Evolutionary conservation across 35 echinoderm and acorn worm genomes (phyloP).

Genomic region (Amphiura filiformis): DNA sequence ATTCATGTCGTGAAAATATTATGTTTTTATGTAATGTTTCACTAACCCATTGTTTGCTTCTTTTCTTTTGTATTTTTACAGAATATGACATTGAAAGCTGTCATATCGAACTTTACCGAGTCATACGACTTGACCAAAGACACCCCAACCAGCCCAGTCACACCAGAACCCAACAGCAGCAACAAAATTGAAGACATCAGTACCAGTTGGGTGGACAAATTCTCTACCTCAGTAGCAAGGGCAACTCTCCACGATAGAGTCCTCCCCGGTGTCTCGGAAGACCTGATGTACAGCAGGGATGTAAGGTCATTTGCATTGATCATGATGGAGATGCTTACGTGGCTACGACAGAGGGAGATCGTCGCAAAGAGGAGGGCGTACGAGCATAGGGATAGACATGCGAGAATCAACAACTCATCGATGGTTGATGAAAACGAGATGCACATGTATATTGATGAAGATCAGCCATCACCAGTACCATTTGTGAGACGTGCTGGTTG

Average conservation of each 20-base stretch:
- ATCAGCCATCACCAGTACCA: not conserved
- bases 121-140: conserved; percentile 59
- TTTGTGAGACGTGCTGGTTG: not conserved
- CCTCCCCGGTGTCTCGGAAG: conserved; percentile 15
- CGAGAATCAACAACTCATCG: not conserved
- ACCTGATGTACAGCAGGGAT: conserved; percentile 48
- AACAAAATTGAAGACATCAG: not conserved
- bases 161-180: not conserved
- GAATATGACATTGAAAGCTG: conserved; percentile 64
- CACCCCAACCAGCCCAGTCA: conserved; percentile 1
- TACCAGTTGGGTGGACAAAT: not conserved
- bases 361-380: not conserved
- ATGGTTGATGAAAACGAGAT: not conserved
- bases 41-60: not conserved
- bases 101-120: conserved; percentile 73
- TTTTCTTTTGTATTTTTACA: conserved; percentile 26
- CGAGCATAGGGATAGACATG: not conserved
- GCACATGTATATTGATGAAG: conserved; percentile 2
- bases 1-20: no score
- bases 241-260: conserved; percentile 44
- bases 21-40: not conserved
- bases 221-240: not conserved
- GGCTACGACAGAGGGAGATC: conserved; percentile 13
- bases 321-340: conserved; percentile 68
- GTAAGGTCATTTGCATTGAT: conserved; percentile 72